phyloP scores from a whole-genome alignment of 2,888 invertebrate genomes.

The Microplitis deprimator region DNA sequence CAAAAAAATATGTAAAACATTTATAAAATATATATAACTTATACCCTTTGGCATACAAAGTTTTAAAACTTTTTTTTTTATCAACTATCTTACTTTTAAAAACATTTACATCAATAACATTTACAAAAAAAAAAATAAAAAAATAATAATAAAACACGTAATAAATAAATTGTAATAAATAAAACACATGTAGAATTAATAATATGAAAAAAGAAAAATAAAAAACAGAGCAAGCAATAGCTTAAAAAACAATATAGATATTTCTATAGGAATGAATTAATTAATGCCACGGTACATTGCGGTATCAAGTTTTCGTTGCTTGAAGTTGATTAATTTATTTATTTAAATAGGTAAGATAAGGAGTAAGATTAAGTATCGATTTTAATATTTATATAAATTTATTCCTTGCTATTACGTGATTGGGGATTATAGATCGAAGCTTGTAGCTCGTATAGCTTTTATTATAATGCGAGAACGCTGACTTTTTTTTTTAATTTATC shows the following conservation, averaged over 20 bases:
- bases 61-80: neutral
- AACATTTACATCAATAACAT: neutral
- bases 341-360: neutral
- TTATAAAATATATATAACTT: neutral
- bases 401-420: constrained; percentile 42
- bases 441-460: constrained; percentile 31
- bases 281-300: constrained; percentile 41
- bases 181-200: constrained; percentile 33
- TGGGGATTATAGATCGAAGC: constrained; percentile 40
- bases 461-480: neutral
- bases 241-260: constrained; percentile 30
- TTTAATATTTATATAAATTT: neutral
- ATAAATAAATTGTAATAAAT: constrained; percentile 13
- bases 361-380: neutral
- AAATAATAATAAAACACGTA: constrained; percentile 18
- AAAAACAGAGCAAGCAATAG: constrained; percentile 31
- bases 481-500: constrained; percentile 15
- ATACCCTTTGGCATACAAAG: constrained; percentile 47
- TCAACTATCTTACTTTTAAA: too few relatives aligned
- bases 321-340: constrained; percentile 27
- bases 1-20: constrained; percentile 6
- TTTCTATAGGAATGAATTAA: constrained; percentile 46
- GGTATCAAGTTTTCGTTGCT: constrained; percentile 38
- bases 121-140: too few relatives aligned
- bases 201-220: constrained; percentile 40